phyloP scores from a whole-genome alignment of 2,888 invertebrate genomes.

The Idaea aversata region DNA sequence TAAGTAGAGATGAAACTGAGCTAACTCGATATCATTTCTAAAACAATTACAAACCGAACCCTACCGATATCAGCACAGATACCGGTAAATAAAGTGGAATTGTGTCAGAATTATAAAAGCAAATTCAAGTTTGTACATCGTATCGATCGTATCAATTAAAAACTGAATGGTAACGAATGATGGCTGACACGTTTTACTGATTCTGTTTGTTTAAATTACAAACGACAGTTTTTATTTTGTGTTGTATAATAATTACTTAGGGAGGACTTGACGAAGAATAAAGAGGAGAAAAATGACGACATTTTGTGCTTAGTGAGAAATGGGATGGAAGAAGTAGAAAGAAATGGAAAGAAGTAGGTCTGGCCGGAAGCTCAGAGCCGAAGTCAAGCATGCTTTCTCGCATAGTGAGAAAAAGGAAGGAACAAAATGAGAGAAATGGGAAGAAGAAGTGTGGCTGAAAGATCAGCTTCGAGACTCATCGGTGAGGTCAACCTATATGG shows the following conservation, averaged over 20 bases:
- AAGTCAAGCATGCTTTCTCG: no score
- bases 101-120: constrained; percentile 47
- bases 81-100: constrained; percentile 24
- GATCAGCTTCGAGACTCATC: no score
- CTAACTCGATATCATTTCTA: not conserved
- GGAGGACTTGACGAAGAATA: no score
- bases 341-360: no score
- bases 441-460: no score
- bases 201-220: not conserved
- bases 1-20: not conserved
- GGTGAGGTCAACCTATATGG: no score
- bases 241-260: not conserved
- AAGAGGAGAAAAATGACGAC: no score
- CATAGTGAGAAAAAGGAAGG: no score
- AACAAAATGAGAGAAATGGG: no score
- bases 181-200: not conserved
- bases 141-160: constrained; percentile 40
- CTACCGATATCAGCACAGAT: not conserved
- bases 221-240: not conserved
- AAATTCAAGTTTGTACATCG: constrained; percentile 27
- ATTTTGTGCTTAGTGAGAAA: no score
- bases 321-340: no score
- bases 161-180: constrained; percentile 25
- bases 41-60: not conserved
- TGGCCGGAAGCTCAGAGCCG: no score